Conservation (phyloP, 1,140 invertebrate species). For the Chironomus striatipennis region DNA sequence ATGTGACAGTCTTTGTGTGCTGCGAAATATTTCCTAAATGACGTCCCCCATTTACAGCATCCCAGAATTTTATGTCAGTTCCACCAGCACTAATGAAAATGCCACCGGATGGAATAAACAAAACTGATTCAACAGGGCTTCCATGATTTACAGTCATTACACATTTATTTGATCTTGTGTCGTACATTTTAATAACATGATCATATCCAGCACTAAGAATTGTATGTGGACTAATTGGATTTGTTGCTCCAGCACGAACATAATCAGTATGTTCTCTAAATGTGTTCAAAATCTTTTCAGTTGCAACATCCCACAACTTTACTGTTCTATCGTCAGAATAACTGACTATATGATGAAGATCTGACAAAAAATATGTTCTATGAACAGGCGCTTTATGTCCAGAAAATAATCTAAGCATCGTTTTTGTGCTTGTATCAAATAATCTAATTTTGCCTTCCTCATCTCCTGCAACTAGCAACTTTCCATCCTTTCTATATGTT, state of each 20-base stretch:
- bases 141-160: slow-evolving; percentile 77
- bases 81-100: slow-evolving; percentile 89
- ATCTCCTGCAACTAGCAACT: slow-evolving; percentile 74
- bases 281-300: slow-evolving; percentile 57
- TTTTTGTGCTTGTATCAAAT: slow-evolving; percentile 77
- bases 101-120: slow-evolving; percentile 83
- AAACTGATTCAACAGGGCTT: slow-evolving; percentile 78
- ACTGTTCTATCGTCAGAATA: slow-evolving; percentile 93
- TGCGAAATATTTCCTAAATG: slow-evolving; percentile 69
- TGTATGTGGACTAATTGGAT: slow-evolving; percentile 63
- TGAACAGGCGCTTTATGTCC: slow-evolving; percentile 59
- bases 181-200: slow-evolving; percentile 81
- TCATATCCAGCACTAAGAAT: slow-evolving; percentile 90
- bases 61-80: slow-evolving; percentile 89
- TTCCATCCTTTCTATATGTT: slow-evolving; percentile 76
- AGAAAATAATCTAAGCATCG: slow-evolving; percentile 56
- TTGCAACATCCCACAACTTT: slow-evolving; percentile 81
- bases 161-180: slow-evolving; percentile 63
- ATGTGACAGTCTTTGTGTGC: slow-evolving; percentile 92
- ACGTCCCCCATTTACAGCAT: slow-evolving; percentile 76
- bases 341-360: slow-evolving; percentile 71
- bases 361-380: slow-evolving; percentile 70
- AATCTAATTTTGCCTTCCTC: slow-evolving; percentile 80
- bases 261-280: slow-evolving; percentile 73
- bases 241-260: slow-evolving; percentile 69